Evolutionary conservation across 1,140 invertebrate genomes (phyloP).

Genomic region (Drosophila orosa): DNA sequence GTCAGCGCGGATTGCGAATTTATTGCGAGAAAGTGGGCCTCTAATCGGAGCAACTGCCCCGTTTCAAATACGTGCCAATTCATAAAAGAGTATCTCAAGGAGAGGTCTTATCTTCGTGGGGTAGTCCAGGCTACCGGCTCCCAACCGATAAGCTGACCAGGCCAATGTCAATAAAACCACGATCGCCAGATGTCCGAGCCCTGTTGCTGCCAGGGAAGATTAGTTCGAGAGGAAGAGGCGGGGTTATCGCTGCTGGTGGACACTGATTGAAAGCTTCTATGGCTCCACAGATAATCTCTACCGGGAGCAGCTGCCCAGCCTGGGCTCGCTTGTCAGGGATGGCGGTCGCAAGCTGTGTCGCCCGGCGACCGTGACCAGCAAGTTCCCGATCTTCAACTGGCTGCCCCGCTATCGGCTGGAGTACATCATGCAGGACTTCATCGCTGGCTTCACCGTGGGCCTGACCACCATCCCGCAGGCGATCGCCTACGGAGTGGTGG

Average conservation of each 20-base stretch:
- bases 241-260: constrained; percentile 9
- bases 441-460: constrained; percentile 94
- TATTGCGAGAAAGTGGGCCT: constrained; percentile 18
- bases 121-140: constrained; percentile 7
- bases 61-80: constrained; percentile 53
- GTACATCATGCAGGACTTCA: constrained; percentile 88
- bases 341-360: constrained; percentile 76
- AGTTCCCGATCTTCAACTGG: constrained; percentile 88
- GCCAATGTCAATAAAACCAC: constrained; percentile 15
- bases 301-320: constrained; percentile 67
- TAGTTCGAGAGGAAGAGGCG: constrained; percentile 2
- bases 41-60: background rate
- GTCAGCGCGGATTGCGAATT: constrained; percentile 5
- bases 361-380: constrained; percentile 84
- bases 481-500: constrained; percentile 92
- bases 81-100: constrained; percentile 44
- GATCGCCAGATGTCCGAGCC: constrained; percentile 17
- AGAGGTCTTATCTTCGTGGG: constrained; percentile 29
- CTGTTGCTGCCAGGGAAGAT: constrained; percentile 40
- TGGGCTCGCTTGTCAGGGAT: constrained; percentile 59
- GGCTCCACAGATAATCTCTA: constrained; percentile 63
- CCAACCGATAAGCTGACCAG: constrained; percentile 28
- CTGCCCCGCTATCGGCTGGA: constrained; percentile 87
- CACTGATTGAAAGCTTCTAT: constrained; percentile 6
- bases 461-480: constrained; percentile 94